Conservation (phyloP, 2,888 invertebrate species). For the Diogma glabrata region DNA sequence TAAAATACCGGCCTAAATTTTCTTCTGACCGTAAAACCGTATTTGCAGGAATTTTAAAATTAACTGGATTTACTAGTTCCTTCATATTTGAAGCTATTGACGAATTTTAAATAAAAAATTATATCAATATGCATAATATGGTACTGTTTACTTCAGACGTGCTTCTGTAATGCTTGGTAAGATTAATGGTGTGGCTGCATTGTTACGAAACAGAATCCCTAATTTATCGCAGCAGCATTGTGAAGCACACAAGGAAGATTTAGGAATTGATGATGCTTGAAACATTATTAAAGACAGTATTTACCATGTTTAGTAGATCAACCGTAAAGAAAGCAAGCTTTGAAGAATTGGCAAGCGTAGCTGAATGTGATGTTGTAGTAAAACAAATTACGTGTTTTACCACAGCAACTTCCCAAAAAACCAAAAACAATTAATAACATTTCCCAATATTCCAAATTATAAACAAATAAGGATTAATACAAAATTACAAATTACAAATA, state of each 20-base stretch:
- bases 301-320: slow-evolving; percentile 11
- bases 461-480: no score
- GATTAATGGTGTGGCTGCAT: slow-evolving; percentile 10
- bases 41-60: slow-evolving; percentile 9
- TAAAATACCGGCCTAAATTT: slow-evolving; percentile 9
- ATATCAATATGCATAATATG: slow-evolving; percentile 8
- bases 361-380: slow-evolving; percentile 10
- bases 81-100: slow-evolving; percentile 6
- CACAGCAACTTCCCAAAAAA: no score
- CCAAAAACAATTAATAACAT: no score
- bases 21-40: neutral
- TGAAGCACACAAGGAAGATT: slow-evolving; percentile 10
- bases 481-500: no score
- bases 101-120: slow-evolving; percentile 2
- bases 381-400: no score
- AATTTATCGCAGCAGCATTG: slow-evolving; percentile 12
- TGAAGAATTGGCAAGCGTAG: slow-evolving; percentile 12
- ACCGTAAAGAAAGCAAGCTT: slow-evolving; percentile 10
- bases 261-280: slow-evolving; percentile 9
- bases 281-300: slow-evolving; percentile 6
- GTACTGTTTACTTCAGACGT: slow-evolving; percentile 4
- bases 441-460: no score
- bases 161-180: slow-evolving; percentile 11
- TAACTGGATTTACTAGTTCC: neutral
- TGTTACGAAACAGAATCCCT: slow-evolving; percentile 10